Percentiles rank a stretch among this genome's conserved stretches.
These are phyloP conservation scores for Aplysina aerophoba DNA, from an alignment of 37 sponge, comb jelly and placozoan species.

Conservation along the genomic window DNA sequence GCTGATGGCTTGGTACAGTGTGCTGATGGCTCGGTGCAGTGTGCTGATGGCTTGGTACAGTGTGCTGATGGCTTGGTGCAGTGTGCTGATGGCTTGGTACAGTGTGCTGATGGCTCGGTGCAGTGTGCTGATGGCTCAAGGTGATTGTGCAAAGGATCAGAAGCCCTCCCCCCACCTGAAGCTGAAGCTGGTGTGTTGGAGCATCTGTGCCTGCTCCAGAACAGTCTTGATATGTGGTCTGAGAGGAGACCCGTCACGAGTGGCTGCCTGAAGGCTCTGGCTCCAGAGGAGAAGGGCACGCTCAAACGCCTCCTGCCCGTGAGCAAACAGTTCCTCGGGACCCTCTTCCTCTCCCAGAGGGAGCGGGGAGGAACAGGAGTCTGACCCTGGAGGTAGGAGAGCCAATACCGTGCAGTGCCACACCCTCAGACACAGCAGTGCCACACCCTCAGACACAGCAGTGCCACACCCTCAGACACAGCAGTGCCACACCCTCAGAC, in stretches of 20 bases:
- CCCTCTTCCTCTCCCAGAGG: not conserved
- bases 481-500: no score
- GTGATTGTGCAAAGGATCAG: no score
- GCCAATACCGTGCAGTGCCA: no score
- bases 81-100: no score
- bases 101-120: no score
- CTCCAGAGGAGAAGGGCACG: not conserved
- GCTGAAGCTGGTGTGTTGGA: not conserved
- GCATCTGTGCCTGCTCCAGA: not conserved
- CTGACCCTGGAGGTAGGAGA: not conserved
- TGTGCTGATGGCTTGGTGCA: no score
- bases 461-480: no score
- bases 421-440: not conserved
- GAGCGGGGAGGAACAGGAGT: not conserved
- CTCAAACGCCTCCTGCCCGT: constrained; percentile 27
- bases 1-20: no score
- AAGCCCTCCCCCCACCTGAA: not conserved
- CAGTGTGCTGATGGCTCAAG: no score
- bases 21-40: no score
- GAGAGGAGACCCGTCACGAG: not conserved
- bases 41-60: no score
- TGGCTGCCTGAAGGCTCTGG: not conserved
- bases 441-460: not conserved
- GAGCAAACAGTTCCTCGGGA: constrained; percentile 21
- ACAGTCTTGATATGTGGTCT: not conserved